Evolutionary conservation across 1,140 invertebrate species (phyloP), one percentile per base, ranked within the genome.

Genomic region (Neoseiulus cucumeris): DNA sequence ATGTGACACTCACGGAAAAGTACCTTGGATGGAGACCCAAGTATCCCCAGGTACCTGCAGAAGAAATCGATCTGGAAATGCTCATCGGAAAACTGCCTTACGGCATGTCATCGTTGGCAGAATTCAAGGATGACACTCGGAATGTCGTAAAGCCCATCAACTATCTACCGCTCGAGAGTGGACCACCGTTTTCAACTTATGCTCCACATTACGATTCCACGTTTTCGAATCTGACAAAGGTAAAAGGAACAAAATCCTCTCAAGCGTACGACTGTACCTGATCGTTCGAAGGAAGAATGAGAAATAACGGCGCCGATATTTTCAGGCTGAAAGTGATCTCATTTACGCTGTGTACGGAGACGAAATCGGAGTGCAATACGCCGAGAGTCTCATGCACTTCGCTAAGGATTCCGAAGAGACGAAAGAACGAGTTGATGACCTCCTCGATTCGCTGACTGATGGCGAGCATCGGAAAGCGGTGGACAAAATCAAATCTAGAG

Each of bases 191-290:
- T 64, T 86, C 89, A 42, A 92, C 90, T 1, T 94, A 94, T 78
- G 91, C 91, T 1, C 94, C 94, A 0, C 84, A 84, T 20, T 92
- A 91, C 76, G 93, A 98, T 75, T 93, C 91, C 0, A 91, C 89
- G 1, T 96, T 95, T 79, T 83, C 93, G 0, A 94, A 89, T 72
- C 77, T 98, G 22, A 89, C 84, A 12, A 90, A 93, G 74, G 89
- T 93, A 69, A 39, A 39, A 39, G 4, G 33, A 39, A 9, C 33
- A 39, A 39, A 39, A n/a, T n/a, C n/a, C n/a, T n/a, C n/a, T n/a
- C n/a, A n/a, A n/a, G n/a, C n/a, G n/a, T n/a, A n/a, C n/a, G n/a
- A n/a, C n/a, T n/a, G n/a, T n/a, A n/a, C n/a, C n/a, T n/a, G n/a
- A n/a, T n/a, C n/a, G n/a, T n/a, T n/a, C n/a, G n/a, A n/a, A n/a